Conservation (phyloP, 2,888 invertebrate species). For the Caenorhabditis imperialis region DNA sequence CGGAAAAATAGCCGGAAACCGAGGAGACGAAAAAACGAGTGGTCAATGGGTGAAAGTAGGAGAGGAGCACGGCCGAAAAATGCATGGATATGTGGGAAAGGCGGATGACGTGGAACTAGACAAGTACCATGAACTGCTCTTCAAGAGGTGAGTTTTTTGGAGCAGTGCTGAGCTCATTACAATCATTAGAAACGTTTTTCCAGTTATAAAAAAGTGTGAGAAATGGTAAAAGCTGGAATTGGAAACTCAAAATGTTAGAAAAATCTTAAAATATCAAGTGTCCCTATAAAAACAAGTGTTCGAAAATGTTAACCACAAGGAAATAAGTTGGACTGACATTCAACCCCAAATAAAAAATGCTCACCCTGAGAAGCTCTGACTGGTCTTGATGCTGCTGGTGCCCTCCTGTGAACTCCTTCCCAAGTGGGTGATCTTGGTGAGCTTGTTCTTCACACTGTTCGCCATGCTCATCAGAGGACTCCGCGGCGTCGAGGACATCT, state of each 20-base stretch:
- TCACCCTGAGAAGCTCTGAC: slow-evolving; percentile 62
- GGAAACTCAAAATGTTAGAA: too few relatives aligned
- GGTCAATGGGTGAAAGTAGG: slow-evolving; percentile 8
- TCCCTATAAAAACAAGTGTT: too few relatives aligned
- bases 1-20: slow-evolving; percentile 9
- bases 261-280: too few relatives aligned
- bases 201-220: too few relatives aligned
- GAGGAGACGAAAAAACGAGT: slow-evolving; percentile 16
- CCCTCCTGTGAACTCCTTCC: slow-evolving; percentile 32
- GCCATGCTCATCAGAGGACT: slow-evolving; percentile 76
- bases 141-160: too few relatives aligned
- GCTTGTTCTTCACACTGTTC: slow-evolving; percentile 70
- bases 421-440: slow-evolving; percentile 56
- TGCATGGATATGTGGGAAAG: slow-evolving; percentile 27
- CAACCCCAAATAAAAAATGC: slow-evolving; percentile 19
- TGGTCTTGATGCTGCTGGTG: slow-evolving; percentile 49
- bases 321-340: too few relatives aligned
- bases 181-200: too few relatives aligned
- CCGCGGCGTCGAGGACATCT: slow-evolving; percentile 65
- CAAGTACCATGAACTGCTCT: too few relatives aligned
- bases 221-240: too few relatives aligned
- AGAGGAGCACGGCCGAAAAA: slow-evolving; percentile 15
- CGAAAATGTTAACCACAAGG: too few relatives aligned
- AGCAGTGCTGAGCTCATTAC: too few relatives aligned
- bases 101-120: too few relatives aligned